A percentile compares a stretch with the other conserved stretches of the same genome.
Conservation (phyloP, 2,888 invertebrate species). For the Drosophila greeni region DNA sequence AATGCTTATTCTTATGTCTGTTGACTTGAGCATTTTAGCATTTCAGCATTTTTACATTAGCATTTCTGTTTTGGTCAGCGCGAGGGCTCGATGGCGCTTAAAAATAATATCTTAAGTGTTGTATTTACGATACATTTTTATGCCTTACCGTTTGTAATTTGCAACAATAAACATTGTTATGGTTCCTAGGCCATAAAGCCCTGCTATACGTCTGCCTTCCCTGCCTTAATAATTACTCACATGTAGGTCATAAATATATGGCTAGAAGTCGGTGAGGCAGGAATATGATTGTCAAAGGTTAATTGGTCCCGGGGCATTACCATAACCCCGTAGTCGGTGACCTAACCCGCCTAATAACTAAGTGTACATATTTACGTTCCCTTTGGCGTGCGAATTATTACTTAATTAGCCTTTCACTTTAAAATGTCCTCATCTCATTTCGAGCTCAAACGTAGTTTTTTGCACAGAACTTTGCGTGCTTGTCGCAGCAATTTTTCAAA, state of each 20-base stretch:
- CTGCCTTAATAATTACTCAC: constrained; percentile 20
- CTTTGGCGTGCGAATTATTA: constrained; percentile 54
- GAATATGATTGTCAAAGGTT: constrained; percentile 30
- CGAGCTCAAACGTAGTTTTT: constrained; percentile 4
- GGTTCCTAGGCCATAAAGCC: constrained; percentile 11
- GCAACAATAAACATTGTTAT: constrained; percentile 36
- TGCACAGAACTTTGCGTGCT: constrained; percentile 26
- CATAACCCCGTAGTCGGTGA: constrained; percentile 37
- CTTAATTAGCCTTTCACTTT: constrained; percentile 65
- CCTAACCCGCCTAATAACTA: constrained; percentile 20
- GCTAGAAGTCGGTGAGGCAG: constrained; percentile 1
- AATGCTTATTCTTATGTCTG: constrained; percentile 55
- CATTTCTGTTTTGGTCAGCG: constrained; percentile 38
- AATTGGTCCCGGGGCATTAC: constrained; percentile 47
- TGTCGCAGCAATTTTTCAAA: constrained; percentile 52
- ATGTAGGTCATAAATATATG: constrained; percentile 24
- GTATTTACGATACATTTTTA: constrained; percentile 48
- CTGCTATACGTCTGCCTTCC: neutral
- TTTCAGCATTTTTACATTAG: constrained; percentile 12
- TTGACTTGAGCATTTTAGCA: constrained; percentile 25
- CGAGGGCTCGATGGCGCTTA: constrained; percentile 17
- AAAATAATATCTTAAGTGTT: constrained; percentile 40
- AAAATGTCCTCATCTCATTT: constrained; percentile 42
- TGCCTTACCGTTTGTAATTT: constrained; percentile 32
- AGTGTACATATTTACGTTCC: neutral